Evolutionary conservation across 2,797 vertebrate genomes (phyloP), one percentile per base, ranked within the genome.

Genomic region (Muscicapa striata): DNA sequence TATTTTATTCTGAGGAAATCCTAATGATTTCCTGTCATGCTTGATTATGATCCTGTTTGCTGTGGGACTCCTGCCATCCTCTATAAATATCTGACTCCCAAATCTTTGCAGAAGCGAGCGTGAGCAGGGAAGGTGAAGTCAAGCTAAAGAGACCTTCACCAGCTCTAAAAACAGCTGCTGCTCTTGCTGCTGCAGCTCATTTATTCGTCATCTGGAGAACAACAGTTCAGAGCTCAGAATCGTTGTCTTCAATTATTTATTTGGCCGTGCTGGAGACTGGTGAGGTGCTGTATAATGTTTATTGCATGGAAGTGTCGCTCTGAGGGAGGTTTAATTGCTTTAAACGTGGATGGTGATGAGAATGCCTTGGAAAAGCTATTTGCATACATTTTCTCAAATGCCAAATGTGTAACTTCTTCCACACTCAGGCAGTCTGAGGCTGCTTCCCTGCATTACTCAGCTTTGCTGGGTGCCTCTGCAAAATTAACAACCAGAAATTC

Each of bases 281-380:
- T 18, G 16, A 84, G 1, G 6, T 79, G 58, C 70, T 69, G 43
- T 83, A 89, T 57, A 90, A 91, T 87, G 88, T 84, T 95, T 95
- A 86, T 95, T 95, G 77, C 92, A 90, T 52, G 68, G 54, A 94
- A 95, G 87, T 95, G 84, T 90, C 83, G 84, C 86, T 94, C 67
- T 59, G 72, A 95, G 83, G 90, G 90, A 90, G 77, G 81, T 94
- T 96, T 95, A 97, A 96, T 97, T 97, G 95, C 95, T 96, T 94
- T 92, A 84, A 95, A 69, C 2, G 6, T 89, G 88, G 95, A 94
- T 93, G 61, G 84, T 90, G 92, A 96, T 79, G 55, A 94, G 80
- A 93, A 91, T 0, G 32, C 74, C 89, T 95, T 36, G 63, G 68
- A 94, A 96, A 93, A 96, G 81, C 93, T 76, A 95, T 96, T 96